Evolutionary conservation across 2,888 invertebrate genomes (phyloP), one percentile per base, ranked within the genome.

Genomic region (Cheilosia vernalis): DNA sequence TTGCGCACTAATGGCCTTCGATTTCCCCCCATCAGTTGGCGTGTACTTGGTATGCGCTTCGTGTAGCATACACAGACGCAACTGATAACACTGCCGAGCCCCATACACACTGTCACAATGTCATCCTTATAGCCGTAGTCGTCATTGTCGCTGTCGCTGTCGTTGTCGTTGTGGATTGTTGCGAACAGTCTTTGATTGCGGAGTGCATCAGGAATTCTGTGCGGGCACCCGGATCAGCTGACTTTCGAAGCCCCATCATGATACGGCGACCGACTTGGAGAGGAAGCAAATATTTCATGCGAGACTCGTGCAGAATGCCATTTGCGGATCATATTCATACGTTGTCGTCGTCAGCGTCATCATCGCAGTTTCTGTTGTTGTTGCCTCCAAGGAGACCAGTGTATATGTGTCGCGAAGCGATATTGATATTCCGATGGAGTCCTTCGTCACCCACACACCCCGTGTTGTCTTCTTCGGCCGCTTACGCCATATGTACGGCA

Each of bases 311-410:
- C 85, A 69, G 80, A 81, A 83, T 85, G 83, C 79, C 83, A 78
- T 87, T 88, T 88, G 82, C 85, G 85, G 85, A 87, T 87, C 87
- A 88, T 87, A 87, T 85, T 81, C 76, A 83, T 79, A 80, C 79
- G 76, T 78, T 82, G 82, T 83, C 79, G 85, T 80, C 84, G 77
- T 81, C 66, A 47, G 49, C 49, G 37, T 67, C 67, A 42, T 66
- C 58, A 37, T 58, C 37, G 24, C 53, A 55, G 51, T 47, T 30
- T 13, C 24, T 21, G 42, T 17, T 42, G 21, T 56, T 55, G 63
- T 44, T 44, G 70, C 58, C 47, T 10, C 7, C 9, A 9, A 17
- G 47, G 47, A 47, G 47, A 19, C 63, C 47, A 58, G 40, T 66
- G 64, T 80, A 70, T 84, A 55, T 74, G 73, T 84, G 84, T 84